Conservation (phyloP, 2,113 vertebrate genomes). For the Cavia aperea region DNA sequence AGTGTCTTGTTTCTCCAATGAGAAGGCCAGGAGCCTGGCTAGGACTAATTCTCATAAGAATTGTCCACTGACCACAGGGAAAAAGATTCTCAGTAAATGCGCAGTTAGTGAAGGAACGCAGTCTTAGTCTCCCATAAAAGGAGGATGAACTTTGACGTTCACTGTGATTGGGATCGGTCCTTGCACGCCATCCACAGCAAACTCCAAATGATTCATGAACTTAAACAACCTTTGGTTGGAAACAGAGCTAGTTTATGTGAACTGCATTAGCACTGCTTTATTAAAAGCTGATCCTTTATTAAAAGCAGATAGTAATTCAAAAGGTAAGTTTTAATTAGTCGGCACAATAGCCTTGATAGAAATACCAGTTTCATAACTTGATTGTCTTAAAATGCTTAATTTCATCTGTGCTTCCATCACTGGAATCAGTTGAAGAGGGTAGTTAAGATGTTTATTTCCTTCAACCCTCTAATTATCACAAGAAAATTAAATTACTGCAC, state of each 20-base stretch:
- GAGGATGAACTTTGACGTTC: not conserved
- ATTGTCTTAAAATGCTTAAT: constrained; percentile 37
- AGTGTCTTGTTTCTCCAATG: not conserved
- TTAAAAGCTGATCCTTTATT: constrained; percentile 5
- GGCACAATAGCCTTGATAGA: not conserved
- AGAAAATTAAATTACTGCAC: constrained; percentile 41
- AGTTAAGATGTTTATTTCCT: constrained; percentile 39
- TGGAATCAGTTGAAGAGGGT: constrained; percentile 6
- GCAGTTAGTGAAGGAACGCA: not conserved
- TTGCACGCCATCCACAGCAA: not conserved
- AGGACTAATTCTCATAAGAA: not conserved
- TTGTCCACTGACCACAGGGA: not conserved
- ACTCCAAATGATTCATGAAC: constrained; percentile 28
- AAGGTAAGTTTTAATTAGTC: constrained; percentile 50
- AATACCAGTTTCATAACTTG: constrained; percentile 37
- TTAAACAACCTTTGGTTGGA: constrained; percentile 4
- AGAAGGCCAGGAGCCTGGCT: not conserved
- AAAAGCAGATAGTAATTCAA: constrained; percentile 8
- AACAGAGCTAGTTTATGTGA: constrained; percentile 22
- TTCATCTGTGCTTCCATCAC: constrained; percentile 13
- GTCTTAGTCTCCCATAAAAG: not conserved
- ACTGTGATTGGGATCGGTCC: not conserved
- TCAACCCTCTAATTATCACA: constrained; percentile 20
- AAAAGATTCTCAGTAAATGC: not conserved
- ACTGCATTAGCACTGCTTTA: not conserved